Percentiles rank a stretch among this genome's conserved stretches.
These are phyloP conservation scores for Alfaro cultratus DNA, from an alignment of 2,797 vertebrate genomes.

Conservation along the genomic window DNA sequence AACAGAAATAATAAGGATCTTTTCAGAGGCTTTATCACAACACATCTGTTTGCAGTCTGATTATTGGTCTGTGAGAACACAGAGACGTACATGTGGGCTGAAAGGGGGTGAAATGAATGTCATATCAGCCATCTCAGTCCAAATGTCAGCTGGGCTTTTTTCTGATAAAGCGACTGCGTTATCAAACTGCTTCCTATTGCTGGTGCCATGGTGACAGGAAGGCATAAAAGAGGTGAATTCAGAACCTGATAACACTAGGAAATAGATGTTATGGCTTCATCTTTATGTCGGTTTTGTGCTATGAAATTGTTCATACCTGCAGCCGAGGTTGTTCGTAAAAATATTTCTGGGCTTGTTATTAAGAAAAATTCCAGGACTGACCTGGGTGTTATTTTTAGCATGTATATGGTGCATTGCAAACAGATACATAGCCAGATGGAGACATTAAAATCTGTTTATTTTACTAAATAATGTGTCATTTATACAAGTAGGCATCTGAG, in stretches of 20 bases:
- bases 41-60: slow-evolving; percentile 21
- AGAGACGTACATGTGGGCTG: slow-evolving; percentile 32
- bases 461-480: not conserved
- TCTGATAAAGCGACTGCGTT: slow-evolving; percentile 69
- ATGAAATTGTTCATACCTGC: slow-evolving; percentile 28
- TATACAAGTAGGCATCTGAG: not conserved
- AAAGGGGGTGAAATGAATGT: slow-evolving; percentile 63
- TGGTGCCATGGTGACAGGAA: slow-evolving; percentile 69
- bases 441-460: not conserved
- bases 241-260: slow-evolving; percentile 51
- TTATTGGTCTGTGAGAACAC: slow-evolving; percentile 41
- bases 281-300: slow-evolving; percentile 16
- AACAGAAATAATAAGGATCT: slow-evolving; percentile 8
- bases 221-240: slow-evolving; percentile 54
- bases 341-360: not conserved
- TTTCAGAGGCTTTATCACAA: slow-evolving; percentile 28
- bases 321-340: slow-evolving; percentile 5
- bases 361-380: slow-evolving; percentile 3
- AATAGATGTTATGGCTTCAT: slow-evolving; percentile 51
- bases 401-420: not conserved
- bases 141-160: slow-evolving; percentile 62
- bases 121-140: slow-evolving; percentile 66
- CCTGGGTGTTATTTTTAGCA: not conserved
- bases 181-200: slow-evolving; percentile 69
- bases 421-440: not conserved